Evolutionary conservation across 2,888 invertebrate species (phyloP).

Genomic region (Drosophila rellima): DNA sequence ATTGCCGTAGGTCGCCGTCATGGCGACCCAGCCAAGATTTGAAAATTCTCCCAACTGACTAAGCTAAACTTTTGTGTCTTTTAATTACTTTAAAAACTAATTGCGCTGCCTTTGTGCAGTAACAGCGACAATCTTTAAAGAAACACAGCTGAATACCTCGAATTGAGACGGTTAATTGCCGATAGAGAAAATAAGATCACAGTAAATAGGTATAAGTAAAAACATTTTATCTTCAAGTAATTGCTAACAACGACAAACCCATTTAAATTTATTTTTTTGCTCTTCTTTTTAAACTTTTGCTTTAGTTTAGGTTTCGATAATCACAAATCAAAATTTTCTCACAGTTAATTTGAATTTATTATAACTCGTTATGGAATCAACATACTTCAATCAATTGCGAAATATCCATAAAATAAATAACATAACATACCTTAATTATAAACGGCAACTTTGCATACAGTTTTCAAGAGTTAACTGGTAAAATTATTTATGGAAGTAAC

Average conservation of each 20-base stretch:
- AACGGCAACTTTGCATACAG: no score
- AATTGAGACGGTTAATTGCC: conserved; percentile 6
- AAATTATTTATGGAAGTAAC: no score
- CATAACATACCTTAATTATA: no score
- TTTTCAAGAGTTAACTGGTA: no score
- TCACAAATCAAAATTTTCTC: not conserved
- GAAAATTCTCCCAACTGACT: conserved; percentile 41
- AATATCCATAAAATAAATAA: no score
- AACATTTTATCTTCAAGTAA: not conserved
- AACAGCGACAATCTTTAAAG: conserved; percentile 14
- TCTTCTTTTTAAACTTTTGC: no score
- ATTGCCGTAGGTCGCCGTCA: conserved; percentile 18
- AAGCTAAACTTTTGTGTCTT: conserved; percentile 66
- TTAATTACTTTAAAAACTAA: conserved; percentile 67
- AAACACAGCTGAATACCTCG: not conserved
- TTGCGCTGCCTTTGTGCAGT: conserved; percentile 27
- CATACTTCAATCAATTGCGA: no score
- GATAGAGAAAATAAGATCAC: not conserved
- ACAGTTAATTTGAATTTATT: not conserved
- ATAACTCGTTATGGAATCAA: no score
- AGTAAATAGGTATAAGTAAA: not conserved
- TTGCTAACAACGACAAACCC: not conserved
- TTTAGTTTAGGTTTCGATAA: no score
- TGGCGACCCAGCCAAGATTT: conserved; percentile 49
- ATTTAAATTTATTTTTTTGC: not conserved